Percentiles rank a stretch among this genome's conserved stretches.
Evolutionary conservation across 2,113 vertebrate species (phyloP).

Genomic region (Chinchilla lanigera): DNA sequence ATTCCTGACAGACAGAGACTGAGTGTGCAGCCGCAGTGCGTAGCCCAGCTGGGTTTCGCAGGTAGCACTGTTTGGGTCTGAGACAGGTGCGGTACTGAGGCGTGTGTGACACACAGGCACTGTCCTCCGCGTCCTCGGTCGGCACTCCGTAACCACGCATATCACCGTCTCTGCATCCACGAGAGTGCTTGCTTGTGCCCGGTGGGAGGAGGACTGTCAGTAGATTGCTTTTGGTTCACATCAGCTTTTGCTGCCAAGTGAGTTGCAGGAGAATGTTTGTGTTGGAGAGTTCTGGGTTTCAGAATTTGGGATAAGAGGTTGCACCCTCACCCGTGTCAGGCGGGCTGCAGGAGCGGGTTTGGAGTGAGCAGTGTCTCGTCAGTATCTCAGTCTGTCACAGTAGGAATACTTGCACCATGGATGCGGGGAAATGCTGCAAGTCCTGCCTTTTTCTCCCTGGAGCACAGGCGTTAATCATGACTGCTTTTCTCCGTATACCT

Average conservation of each 20-base stretch:
- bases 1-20: background rate
- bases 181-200: background rate
- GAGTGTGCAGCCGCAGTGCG: background rate
- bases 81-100: background rate
- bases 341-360: background rate
- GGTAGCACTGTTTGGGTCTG: conserved; percentile 2
- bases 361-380: background rate
- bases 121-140: background rate
- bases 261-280: conserved; percentile 9
- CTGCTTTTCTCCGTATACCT: background rate
- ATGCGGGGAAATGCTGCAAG: background rate
- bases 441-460: background rate
- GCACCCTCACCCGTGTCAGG: background rate
- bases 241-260: background rate
- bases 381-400: background rate
- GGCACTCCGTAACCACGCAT: background rate
- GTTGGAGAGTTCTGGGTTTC: background rate
- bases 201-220: background rate
- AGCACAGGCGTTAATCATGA: background rate
- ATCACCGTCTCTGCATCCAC: background rate
- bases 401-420: background rate
- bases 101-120: background rate
- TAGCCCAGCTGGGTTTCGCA: background rate
- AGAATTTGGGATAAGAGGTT: background rate
- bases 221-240: background rate